phyloP scores from a whole-genome alignment of 2,888 invertebrate species.

The Cylloceria caligata region DNA sequence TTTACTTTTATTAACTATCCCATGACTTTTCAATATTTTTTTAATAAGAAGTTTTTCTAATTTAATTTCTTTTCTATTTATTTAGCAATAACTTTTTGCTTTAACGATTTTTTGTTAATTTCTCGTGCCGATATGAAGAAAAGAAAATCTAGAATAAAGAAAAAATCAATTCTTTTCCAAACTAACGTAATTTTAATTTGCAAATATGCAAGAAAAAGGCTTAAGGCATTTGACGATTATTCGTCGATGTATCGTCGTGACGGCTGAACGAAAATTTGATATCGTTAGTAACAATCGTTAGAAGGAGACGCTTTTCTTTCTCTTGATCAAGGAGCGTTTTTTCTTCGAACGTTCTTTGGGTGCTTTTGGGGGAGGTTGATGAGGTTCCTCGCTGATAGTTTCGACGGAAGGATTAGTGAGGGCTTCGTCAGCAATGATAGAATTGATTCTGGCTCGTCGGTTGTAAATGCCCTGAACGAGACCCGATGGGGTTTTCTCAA shows the following conservation, averaged over 20 bases:
- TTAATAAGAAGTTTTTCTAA: too few relatives aligned
- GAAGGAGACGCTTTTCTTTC: slow-evolving; percentile 82
- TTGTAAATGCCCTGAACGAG: slow-evolving; percentile 57
- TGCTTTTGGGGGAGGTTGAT: slow-evolving; percentile 61
- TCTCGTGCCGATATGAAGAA: too few relatives aligned
- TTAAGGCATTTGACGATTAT: background rate
- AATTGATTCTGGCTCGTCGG: slow-evolving; percentile 73
- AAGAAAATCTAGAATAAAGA: too few relatives aligned
- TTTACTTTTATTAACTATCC: background rate
- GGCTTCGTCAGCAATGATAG: slow-evolving; percentile 74
- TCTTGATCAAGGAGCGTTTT: slow-evolving; percentile 75
- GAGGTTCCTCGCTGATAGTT: slow-evolving; percentile 41
- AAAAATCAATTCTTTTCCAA: too few relatives aligned
- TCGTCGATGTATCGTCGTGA: slow-evolving; percentile 6
- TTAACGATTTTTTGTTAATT: too few relatives aligned
- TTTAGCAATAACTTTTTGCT: background rate
- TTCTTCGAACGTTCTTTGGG: slow-evolving; percentile 71
- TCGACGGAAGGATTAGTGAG: slow-evolving; percentile 69
- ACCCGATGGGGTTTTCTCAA: slow-evolving; percentile 69
- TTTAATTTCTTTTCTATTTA: background rate
- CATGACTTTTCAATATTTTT: background rate
- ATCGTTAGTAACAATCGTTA: slow-evolving; percentile 63
- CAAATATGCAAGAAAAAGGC: too few relatives aligned
- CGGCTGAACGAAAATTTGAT: background rate
- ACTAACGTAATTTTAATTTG: too few relatives aligned